These are phyloP conservation scores for Danio aesculapii DNA, from an alignment of 2,797 vertebrate species.

Conservation along the genomic window DNA sequence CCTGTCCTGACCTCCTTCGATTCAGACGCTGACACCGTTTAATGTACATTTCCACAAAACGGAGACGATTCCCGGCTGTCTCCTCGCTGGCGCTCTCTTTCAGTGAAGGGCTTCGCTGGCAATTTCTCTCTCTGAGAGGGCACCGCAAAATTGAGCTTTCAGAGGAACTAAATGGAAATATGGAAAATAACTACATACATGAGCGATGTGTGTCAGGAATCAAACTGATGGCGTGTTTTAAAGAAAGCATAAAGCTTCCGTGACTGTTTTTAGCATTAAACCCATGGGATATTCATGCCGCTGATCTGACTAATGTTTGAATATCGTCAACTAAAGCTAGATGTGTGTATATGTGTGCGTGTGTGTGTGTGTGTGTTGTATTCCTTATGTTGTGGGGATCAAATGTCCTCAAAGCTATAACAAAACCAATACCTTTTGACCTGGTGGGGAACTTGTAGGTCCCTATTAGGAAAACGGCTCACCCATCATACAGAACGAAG, in stretches of 20 bases:
- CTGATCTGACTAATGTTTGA: not conserved
- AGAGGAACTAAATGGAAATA: constrained; percentile 56
- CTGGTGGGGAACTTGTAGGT: too few relatives aligned
- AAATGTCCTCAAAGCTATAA: too few relatives aligned
- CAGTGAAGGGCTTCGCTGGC: constrained; percentile 66
- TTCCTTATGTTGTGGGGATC: too few relatives aligned
- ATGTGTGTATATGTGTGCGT: not conserved
- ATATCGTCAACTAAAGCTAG: not conserved
- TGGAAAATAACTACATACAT: constrained; percentile 53
- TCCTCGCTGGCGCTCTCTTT: constrained; percentile 63
- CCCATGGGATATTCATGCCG: not conserved
- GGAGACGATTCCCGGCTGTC: constrained; percentile 70
- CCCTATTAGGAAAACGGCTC: too few relatives aligned
- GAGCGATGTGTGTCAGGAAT: not conserved
- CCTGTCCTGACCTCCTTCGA: constrained; percentile 70
- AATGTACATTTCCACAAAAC: constrained; percentile 79
- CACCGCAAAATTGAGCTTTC: constrained; percentile 52
- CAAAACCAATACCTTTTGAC: too few relatives aligned
- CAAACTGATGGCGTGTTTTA: not conserved
- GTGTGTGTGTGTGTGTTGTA: too few relatives aligned
- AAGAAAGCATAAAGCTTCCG: not conserved
- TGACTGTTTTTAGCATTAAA: not conserved
- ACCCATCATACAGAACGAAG: too few relatives aligned
- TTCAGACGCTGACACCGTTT: constrained; percentile 76
- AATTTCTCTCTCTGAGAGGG: constrained; percentile 67